Base-by-base conservation (phyloP, 2,888 invertebrate genomes). In the Dione vanillae region DNA sequence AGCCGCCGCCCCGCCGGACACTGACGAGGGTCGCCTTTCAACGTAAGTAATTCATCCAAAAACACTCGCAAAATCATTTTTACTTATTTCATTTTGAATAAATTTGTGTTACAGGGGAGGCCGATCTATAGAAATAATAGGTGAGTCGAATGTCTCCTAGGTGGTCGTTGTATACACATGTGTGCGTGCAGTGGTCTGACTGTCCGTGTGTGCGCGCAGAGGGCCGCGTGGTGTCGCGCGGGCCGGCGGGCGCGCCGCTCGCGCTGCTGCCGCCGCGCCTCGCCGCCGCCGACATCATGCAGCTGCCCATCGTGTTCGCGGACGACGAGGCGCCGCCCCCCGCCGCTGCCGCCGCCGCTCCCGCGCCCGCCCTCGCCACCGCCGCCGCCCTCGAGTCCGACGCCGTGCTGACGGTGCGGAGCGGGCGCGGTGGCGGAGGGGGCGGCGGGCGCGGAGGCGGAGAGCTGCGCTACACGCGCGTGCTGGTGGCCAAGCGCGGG, bases 231-330 rank as follows among this genome's bases (percentile, higher is more conserved):
- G 85, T 85, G 79, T 77, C 85, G 62, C 86, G 86, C 79, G 84
- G 77, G 70, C 74, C 82, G 67, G 86, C 85, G 74, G 75, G 80
- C 77, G 82, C 85, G 58, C 85, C 86, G 70, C 82, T 85, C 70
- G 80, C 83, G 78, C 82, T 85, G 76, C 67, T 78, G 74, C 80
- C 83, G 72, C 84, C 83, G 79, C 80, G 78, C 61, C 77, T 78
- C 51, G 78, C 74, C 69, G 80, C 85, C 71, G 88, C 87, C 35
- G 94, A 94, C 85, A 95, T 95, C 80, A 82, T 95, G 85, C 94
- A 94, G 77, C 90, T 95, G 82, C 95, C 95, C 66, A 94, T 95
- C 78, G 94, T 95, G 84, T 94, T 95, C 83, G 95, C 95, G 54
- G 94, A 94, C 82, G 94, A 94, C 81, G 93, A 90, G 56, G 76